phyloP scores from a whole-genome alignment of 2,113 vertebrate species.

The Capra hircus region DNA sequence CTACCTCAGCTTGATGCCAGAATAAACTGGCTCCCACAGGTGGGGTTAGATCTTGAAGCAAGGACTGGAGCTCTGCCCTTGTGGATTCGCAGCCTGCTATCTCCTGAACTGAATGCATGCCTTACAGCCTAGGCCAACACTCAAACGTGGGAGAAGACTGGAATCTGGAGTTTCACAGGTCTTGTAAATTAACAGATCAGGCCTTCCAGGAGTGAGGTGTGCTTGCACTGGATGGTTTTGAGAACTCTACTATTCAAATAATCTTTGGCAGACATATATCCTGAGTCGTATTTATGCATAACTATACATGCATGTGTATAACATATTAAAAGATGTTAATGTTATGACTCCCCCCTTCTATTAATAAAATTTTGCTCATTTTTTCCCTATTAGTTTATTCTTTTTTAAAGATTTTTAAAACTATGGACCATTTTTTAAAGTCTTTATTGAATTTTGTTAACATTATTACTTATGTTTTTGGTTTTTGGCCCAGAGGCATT shows the following conservation, averaged over 20 bases:
- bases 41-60: neutral
- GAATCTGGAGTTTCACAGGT: neutral
- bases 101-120: neutral
- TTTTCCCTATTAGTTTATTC: neutral
- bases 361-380: neutral
- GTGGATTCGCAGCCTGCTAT: neutral
- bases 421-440: neutral
- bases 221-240: neutral
- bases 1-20: neutral
- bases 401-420: neutral
- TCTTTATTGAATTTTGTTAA: neutral
- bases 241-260: neutral
- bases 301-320: too few species aligned
- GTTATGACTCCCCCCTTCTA: neutral
- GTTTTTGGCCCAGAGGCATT: neutral
- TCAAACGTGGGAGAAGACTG: neutral
- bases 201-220: neutral
- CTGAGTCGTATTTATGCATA: neutral
- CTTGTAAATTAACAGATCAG: neutral
- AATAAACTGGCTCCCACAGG: neutral
- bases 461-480: neutral
- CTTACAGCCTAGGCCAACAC: neutral
- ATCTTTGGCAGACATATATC: neutral
- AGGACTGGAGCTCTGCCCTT: neutral
- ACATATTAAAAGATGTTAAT: neutral